Percentiles rank a stretch among this genome's conserved stretches.
phyloP scores from a whole-genome alignment of 2,888 invertebrate species.

The Octonoba sinensis region DNA sequence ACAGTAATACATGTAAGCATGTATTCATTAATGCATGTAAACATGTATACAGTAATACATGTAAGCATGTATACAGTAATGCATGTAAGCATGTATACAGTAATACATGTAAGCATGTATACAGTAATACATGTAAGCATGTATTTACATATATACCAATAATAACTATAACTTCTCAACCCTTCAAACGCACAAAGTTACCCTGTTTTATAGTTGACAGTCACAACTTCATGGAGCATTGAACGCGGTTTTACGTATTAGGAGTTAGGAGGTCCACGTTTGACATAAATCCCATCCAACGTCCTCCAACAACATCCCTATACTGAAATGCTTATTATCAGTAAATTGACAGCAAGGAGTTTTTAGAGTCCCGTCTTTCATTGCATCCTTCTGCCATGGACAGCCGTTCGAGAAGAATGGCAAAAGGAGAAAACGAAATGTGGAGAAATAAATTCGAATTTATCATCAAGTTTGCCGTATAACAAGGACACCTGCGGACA shows the following conservation, averaged over 20 bases:
- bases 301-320: conserved; percentile 13
- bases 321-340: conserved; percentile 40
- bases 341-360: conserved; percentile 32
- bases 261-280: no score
- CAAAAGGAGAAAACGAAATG: conserved; percentile 16
- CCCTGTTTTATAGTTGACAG: conserved; percentile 1
- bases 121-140: no score
- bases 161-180: not conserved
- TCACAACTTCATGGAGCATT: not conserved
- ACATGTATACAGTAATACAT: no score
- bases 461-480: no score
- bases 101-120: no score
- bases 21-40: no score
- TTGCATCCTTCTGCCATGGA: conserved; percentile 21
- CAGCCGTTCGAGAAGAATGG: conserved; percentile 35
- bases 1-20: no score
- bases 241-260: not conserved
- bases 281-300: not conserved
- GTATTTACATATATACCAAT: no score
- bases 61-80: no score
- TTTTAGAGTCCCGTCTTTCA: conserved; percentile 27
- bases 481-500: no score
- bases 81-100: no score
- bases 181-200: conserved; percentile 1
- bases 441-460: not conserved